These are phyloP conservation scores for Chaetops frenatus DNA, from an alignment of 2,113 vertebrate species.

Conservation along the genomic window DNA sequence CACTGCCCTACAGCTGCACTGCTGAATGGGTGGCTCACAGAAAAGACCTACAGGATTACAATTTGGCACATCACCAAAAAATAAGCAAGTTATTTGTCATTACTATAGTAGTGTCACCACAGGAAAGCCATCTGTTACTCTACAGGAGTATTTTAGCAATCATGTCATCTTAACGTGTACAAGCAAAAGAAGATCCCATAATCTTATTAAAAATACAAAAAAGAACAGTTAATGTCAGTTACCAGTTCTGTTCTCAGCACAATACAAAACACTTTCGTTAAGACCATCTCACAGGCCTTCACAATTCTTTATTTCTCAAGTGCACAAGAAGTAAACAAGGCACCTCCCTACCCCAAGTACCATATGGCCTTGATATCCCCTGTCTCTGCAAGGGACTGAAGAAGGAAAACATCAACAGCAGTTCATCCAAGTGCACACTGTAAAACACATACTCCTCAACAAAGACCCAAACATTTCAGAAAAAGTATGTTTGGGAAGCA, in stretches of 20 bases:
- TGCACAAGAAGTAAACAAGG: neutral
- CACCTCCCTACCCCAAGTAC: neutral
- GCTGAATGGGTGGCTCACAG: neutral
- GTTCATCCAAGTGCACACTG: neutral
- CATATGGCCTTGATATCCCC: neutral
- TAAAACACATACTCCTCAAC: neutral
- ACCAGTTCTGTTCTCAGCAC: neutral
- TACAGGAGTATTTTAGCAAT: neutral
- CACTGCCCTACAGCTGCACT: neutral
- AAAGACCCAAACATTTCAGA: neutral
- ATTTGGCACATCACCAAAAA: neutral
- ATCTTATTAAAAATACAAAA: neutral
- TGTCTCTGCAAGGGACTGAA: neutral
- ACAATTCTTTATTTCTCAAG: neutral
- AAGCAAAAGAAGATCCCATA: neutral
- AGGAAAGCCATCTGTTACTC: neutral
- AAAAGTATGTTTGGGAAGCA: neutral
- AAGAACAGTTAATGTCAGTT: neutral
- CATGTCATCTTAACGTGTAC: neutral
- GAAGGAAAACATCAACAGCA: neutral
- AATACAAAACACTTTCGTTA: neutral
- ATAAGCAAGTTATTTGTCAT: conserved; percentile 5
- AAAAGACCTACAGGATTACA: neutral
- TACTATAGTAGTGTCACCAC: neutral
- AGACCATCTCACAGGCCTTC: neutral